Evolutionary conservation across 2,113 vertebrate genomes (phyloP).

Genomic region (Nibea coibor): DNA sequence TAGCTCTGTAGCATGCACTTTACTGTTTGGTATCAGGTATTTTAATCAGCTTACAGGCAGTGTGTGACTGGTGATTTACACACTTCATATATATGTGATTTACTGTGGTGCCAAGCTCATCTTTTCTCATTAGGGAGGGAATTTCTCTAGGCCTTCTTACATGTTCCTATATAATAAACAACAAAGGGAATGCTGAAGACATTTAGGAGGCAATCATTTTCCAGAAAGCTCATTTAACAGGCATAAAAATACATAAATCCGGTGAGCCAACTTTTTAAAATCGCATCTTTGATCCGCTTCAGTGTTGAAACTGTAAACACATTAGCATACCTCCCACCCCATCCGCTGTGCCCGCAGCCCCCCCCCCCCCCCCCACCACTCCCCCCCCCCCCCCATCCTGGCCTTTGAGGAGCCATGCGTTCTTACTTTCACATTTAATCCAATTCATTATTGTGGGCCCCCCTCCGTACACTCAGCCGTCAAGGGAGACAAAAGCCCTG

Average conservation of each 20-base stretch:
- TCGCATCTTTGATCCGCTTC: conserved; percentile 39
- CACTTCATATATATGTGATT: conserved; percentile 57
- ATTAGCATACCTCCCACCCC: conserved; percentile 65
- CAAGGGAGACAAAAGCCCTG: conserved; percentile 81
- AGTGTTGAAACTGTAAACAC: conserved; percentile 56
- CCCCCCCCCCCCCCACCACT: background rate
- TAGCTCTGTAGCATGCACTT: conserved; percentile 25
- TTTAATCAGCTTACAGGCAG: conserved; percentile 63
- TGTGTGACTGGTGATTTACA: conserved; percentile 47
- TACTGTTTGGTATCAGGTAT: conserved; percentile 59
- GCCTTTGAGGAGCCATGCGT: conserved; percentile 72
- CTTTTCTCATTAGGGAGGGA: conserved; percentile 45
- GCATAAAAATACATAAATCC: conserved; percentile 28
- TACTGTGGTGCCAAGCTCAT: conserved; percentile 31
- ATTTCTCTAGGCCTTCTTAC: conserved; percentile 20
- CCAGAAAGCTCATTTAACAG: conserved; percentile 29
- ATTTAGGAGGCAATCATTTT: conserved; percentile 40
- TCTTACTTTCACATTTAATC: conserved; percentile 82
- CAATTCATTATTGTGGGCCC: conserved; percentile 79
- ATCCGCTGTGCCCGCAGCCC: background rate
- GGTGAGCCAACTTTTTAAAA: conserved; percentile 16
- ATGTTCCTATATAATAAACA: conserved; percentile 13
- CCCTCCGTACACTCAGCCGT: conserved; percentile 75
- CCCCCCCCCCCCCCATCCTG: background rate
- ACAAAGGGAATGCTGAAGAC: conserved; percentile 16